phyloP scores from a whole-genome alignment of 2,113 vertebrate species.

The Tonatia bakeri region DNA sequence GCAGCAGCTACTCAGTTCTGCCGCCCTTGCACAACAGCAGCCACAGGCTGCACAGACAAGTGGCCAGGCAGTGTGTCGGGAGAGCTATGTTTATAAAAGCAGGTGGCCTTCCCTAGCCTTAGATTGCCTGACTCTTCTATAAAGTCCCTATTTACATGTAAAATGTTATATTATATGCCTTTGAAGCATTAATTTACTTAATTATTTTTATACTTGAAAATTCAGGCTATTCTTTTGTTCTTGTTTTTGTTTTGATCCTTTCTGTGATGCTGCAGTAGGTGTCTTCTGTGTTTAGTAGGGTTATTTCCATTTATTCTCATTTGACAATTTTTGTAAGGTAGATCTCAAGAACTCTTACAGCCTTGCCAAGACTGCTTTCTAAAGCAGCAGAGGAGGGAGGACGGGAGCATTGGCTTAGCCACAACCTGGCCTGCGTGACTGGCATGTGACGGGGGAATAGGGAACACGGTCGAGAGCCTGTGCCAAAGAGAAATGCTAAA shows the following conservation, averaged over 20 bases:
- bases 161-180: not conserved
- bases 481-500: not conserved
- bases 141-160: not conserved
- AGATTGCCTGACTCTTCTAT: not conserved
- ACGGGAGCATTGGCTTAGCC: rapidly evolving
- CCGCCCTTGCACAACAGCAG: not conserved
- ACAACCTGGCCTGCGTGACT: not conserved
- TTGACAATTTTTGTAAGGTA: not conserved
- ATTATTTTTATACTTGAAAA: not conserved
- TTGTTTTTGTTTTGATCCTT: not conserved
- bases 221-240: not conserved
- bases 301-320: not conserved
- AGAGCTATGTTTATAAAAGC: not conserved
- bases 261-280: not conserved
- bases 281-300: not conserved
- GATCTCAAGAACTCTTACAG: not conserved
- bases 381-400: not conserved
- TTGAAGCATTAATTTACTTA: not conserved
- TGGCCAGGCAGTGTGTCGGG: not conserved
- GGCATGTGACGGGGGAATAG: not conserved
- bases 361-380: not conserved
- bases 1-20: not conserved
- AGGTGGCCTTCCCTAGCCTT: not conserved
- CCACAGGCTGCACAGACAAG: too few relatives aligned
- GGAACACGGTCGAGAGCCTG: not conserved